A percentile compares a stretch with the other conserved stretches of the same genome.
Evolutionary conservation across 2,888 invertebrate genomes (phyloP).

Genomic region (Calliphora vomitoria): DNA sequence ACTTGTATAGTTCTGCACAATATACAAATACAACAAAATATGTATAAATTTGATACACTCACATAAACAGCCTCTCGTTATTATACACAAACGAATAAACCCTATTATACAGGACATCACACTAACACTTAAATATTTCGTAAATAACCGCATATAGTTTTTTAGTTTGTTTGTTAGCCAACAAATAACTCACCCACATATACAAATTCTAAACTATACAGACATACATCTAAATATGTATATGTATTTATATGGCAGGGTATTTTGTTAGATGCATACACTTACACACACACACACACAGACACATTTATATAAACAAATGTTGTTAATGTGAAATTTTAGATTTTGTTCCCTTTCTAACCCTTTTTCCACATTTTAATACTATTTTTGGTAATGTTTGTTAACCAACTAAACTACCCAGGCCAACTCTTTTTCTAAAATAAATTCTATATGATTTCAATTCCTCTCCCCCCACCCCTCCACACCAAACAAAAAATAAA

Average conservation of each 20-base stretch:
- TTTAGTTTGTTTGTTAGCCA: slow-evolving; percentile 72
- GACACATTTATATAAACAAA: slow-evolving; percentile 56
- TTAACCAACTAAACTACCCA: slow-evolving; percentile 53
- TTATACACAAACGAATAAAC: not conserved
- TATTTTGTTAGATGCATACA: slow-evolving; percentile 37
- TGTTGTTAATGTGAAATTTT: slow-evolving; percentile 73
- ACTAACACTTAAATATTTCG: slow-evolving; percentile 52
- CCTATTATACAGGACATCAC: slow-evolving; percentile 33
- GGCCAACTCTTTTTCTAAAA: slow-evolving; percentile 31
- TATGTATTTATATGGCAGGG: not conserved
- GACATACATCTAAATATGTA: too few relatives aligned
- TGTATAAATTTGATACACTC: slow-evolving; percentile 5
- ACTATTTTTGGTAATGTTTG: slow-evolving; percentile 60
- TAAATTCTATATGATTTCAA: not conserved
- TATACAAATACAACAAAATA: slow-evolving; percentile 31
- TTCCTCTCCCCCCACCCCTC: not conserved
- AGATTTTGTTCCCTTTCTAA: slow-evolving; percentile 50
- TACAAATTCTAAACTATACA: slow-evolving; percentile 55
- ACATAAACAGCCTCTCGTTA: slow-evolving; percentile 58
- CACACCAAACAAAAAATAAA: slow-evolving; percentile 30
- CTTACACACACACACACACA: not conserved
- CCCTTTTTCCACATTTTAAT: slow-evolving; percentile 62
- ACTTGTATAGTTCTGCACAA: not conserved
- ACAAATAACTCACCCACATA: slow-evolving; percentile 75
- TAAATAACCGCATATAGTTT: slow-evolving; percentile 74